phyloP scores from a whole-genome alignment of 2,888 invertebrate species.

The Corbicula japonica region DNA sequence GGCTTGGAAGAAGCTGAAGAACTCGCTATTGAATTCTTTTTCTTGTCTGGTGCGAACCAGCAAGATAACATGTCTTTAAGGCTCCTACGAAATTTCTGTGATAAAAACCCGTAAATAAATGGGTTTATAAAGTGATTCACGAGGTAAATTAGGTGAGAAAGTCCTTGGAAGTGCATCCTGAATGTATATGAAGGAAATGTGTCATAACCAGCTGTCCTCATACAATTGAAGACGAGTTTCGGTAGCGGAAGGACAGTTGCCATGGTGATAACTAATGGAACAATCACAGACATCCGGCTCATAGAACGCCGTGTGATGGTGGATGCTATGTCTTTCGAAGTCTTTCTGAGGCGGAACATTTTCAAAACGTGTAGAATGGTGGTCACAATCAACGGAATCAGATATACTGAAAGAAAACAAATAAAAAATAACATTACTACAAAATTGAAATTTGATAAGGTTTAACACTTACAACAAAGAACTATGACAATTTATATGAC shows the following conservation, averaged over 20 bases:
- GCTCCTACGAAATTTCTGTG: slow-evolving; percentile 54
- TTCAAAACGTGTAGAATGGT: slow-evolving; percentile 48
- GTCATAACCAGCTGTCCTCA: background rate
- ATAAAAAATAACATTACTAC: too few species aligned
- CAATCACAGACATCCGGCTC: slow-evolving; percentile 56
- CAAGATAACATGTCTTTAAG: slow-evolving; percentile 43
- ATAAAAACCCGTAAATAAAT: slow-evolving; percentile 59
- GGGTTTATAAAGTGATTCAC: slow-evolving; percentile 58
- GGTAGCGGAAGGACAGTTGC: slow-evolving; percentile 58
- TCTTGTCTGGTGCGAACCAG: background rate
- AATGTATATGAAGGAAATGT: slow-evolving; percentile 27
- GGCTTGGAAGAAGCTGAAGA: too few species aligned
- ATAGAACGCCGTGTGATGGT: slow-evolving; percentile 37
- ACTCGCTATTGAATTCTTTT: slow-evolving; percentile 2
- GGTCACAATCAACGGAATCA: slow-evolving; percentile 57
- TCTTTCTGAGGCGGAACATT: slow-evolving; percentile 30
- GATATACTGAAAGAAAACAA: slow-evolving; percentile 47
- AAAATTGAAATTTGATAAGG: too few species aligned
- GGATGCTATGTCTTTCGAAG: slow-evolving; percentile 39
- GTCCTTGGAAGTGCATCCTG: slow-evolving; percentile 39
- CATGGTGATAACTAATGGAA: slow-evolving; percentile 52
- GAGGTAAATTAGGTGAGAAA: slow-evolving; percentile 47
- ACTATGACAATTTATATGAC: too few species aligned
- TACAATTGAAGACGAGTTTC: slow-evolving; percentile 41
- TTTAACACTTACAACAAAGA: too few species aligned